Conservation (phyloP, 2,113 vertebrate species). For the Bubo scandiacus region DNA sequence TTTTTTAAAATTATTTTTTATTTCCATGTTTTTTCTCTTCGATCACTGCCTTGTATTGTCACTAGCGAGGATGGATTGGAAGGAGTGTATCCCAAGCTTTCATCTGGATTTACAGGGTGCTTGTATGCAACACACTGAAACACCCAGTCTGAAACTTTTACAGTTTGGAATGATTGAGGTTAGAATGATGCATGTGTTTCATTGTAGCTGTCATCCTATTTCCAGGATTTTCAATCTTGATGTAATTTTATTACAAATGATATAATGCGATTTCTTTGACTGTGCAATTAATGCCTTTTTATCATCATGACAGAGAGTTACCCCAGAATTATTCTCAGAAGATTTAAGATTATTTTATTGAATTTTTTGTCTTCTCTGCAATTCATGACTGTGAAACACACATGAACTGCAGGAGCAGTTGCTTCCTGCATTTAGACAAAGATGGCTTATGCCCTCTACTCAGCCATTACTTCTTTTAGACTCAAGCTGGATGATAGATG, state of each 20-base stretch:
- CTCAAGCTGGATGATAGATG: not conserved
- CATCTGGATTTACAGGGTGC: not conserved
- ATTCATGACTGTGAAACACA: not conserved
- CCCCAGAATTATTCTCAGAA: not conserved
- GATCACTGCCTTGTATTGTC: not conserved
- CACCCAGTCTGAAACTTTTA: not conserved
- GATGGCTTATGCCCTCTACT: not conserved
- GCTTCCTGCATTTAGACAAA: not conserved
- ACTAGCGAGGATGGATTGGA: not conserved
- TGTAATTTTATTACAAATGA: not conserved
- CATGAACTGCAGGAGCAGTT: not conserved
- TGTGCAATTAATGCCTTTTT: not conserved
- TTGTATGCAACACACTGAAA: not conserved
- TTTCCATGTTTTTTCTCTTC: not conserved
- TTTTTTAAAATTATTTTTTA: not conserved
- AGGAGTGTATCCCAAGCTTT: not conserved
- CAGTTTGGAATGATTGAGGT: not conserved
- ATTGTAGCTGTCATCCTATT: not conserved
- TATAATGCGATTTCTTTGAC: not conserved
- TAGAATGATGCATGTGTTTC: not conserved
- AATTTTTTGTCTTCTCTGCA: not conserved
- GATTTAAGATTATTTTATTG: not conserved
- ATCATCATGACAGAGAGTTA: not conserved
- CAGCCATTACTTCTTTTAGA: not conserved
- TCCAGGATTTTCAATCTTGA: not conserved